Percentiles rank a stretch among this genome's conserved stretches.
Evolutionary conservation across 2,888 invertebrate species (phyloP).

Genomic region (Agrochola lychnidis): DNA sequence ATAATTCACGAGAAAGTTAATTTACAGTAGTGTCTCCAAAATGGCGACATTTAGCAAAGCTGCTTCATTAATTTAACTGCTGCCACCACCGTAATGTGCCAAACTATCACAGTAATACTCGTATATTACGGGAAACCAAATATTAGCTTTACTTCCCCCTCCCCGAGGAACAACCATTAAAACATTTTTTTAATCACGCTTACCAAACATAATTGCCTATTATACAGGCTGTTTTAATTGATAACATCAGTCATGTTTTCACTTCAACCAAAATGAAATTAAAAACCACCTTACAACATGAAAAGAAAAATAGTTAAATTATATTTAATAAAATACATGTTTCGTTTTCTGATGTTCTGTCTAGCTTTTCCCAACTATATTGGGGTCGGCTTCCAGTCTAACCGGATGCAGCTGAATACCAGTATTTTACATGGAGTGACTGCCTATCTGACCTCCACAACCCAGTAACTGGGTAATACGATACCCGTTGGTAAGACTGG

Average conservation of each 20-base stretch:
- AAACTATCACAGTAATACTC: constrained; percentile 60
- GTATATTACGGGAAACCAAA: constrained; percentile 56
- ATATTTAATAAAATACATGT: background rate
- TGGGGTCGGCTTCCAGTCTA: too few species aligned
- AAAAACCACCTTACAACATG: constrained; percentile 2
- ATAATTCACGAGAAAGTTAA: constrained; percentile 54
- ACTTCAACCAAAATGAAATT: constrained; percentile 20
- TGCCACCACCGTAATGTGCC: constrained; percentile 59
- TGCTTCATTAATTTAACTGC: constrained; percentile 74
- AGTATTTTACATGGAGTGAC: too few species aligned
- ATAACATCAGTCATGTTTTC: constrained; percentile 38
- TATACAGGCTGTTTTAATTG: constrained; percentile 28
- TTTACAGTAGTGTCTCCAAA: constrained; percentile 68
- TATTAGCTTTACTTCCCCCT: constrained; percentile 32
- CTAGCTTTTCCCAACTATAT: too few species aligned
- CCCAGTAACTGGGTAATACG: too few species aligned
- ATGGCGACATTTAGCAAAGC: constrained; percentile 70
- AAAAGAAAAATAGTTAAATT: constrained; percentile 19
- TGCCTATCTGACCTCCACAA: too few species aligned
- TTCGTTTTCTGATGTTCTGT: background rate
- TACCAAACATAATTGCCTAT: constrained; percentile 27
- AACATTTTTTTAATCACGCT: constrained; percentile 46
- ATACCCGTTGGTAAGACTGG: too few species aligned
- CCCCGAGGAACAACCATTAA: constrained; percentile 40
- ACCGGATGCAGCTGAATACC: too few species aligned